phyloP scores from a whole-genome alignment of 2,888 invertebrate species.

The Euzophera pinguis region DNA sequence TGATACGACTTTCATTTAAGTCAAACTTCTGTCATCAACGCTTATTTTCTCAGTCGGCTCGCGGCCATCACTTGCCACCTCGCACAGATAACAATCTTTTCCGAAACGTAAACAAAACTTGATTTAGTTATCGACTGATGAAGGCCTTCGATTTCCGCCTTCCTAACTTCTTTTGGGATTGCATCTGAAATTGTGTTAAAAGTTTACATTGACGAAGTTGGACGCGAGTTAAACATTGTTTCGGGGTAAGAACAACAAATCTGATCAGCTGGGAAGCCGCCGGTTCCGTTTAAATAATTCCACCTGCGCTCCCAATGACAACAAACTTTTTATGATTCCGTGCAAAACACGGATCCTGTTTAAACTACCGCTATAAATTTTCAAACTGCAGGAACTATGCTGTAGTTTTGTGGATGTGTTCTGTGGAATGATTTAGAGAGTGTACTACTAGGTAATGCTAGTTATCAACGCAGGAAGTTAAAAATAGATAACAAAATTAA shows the following conservation, averaged over 20 bases:
- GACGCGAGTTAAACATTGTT: conserved; percentile 48
- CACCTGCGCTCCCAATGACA: conserved; percentile 15
- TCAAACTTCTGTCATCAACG: conserved; percentile 73
- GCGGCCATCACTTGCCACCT: conserved; percentile 37
- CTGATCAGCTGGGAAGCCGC: conserved; percentile 34
- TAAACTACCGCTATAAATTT: conserved; percentile 27
- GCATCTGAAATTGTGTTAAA: conserved; percentile 63
- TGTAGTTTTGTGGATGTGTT: conserved; percentile 22
- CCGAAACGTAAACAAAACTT: conserved; percentile 63
- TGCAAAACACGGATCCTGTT: conserved; percentile 18
- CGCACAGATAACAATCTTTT: conserved; percentile 54
- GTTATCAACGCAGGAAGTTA: background rate
- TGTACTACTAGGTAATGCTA: background rate
- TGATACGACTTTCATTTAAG: conserved; percentile 73
- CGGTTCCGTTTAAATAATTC: conserved; percentile 20
- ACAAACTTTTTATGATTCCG: conserved; percentile 19
- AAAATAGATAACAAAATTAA: background rate
- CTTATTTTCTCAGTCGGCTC: conserved; percentile 58
- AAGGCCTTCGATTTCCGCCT: conserved; percentile 51
- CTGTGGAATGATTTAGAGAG: conserved; percentile 22
- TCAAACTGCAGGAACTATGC: conserved; percentile 23
- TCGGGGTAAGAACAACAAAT: conserved; percentile 44
- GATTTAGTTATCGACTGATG: conserved; percentile 50
- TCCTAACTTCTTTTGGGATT: conserved; percentile 51
- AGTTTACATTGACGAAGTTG: conserved; percentile 58